Conservation (phyloP, 2,113 vertebrate species). For the Lepisosteus oculatus region DNA sequence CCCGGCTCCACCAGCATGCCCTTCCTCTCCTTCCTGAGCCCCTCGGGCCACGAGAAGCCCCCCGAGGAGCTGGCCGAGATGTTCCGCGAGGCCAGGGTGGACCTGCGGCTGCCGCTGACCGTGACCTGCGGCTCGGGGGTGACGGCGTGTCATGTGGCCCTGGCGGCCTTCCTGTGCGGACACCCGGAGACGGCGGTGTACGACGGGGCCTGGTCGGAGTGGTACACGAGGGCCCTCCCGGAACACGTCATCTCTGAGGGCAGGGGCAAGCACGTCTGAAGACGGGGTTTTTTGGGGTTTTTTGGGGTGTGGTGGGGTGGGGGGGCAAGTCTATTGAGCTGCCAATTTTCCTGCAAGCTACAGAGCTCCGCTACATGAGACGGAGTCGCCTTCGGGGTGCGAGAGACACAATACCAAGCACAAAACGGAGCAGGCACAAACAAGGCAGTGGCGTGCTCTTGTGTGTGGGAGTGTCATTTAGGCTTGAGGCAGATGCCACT, state of each 20-base stretch:
- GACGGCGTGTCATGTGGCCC: constrained; percentile 82
- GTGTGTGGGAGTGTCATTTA: no score
- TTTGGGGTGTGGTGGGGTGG: no score
- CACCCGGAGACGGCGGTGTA: constrained; percentile 77
- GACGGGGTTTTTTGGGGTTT: background rate
- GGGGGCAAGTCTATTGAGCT: no score
- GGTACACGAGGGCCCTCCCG: constrained; percentile 80
- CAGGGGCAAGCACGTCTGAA: constrained; percentile 68
- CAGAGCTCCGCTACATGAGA: no score
- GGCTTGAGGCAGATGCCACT: no score
- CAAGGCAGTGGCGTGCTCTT: no score
- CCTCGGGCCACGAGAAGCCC: constrained; percentile 73
- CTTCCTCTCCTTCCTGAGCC: constrained; percentile 76
- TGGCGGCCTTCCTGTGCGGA: constrained; percentile 84
- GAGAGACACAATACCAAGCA: no score
- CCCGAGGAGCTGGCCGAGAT: constrained; percentile 66
- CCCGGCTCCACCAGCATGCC: constrained; percentile 80
- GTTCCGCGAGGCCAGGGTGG: constrained; percentile 71
- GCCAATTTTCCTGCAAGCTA: no score
- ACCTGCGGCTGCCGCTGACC: constrained; percentile 75
- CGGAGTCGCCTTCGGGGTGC: no score
- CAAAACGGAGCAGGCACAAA: no score
- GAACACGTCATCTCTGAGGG: constrained; percentile 82
- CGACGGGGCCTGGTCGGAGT: constrained; percentile 89
- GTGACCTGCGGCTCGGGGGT: constrained; percentile 86